Evolutionary conservation across 2,888 invertebrate genomes (phyloP).

Genomic region (Metacarcinus magister): DNA sequence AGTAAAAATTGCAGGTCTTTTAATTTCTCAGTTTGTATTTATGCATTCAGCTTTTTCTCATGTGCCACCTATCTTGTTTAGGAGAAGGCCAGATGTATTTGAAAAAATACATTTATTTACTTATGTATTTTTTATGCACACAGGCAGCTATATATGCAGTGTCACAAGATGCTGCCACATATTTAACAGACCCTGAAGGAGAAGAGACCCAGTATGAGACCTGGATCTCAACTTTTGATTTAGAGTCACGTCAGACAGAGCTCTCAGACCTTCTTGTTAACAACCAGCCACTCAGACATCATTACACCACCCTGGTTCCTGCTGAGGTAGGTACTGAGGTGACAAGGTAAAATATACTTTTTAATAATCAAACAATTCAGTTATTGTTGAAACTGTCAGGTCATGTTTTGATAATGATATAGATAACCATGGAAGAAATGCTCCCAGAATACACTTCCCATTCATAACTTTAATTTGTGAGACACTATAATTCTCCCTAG

Average conservation of each 20-base stretch:
- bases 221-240: slow-evolving; percentile 88
- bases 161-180: slow-evolving; percentile 90
- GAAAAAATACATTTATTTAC: too few relatives aligned
- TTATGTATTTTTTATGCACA: neutral
- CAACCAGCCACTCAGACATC: slow-evolving; percentile 87
- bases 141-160: slow-evolving; percentile 88
- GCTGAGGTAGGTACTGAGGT: slow-evolving; percentile 85
- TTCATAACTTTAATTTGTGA: neutral
- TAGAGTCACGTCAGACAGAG: slow-evolving; percentile 86
- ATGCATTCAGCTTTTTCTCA: too few relatives aligned
- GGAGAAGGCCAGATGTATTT: too few relatives aligned
- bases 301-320: slow-evolving; percentile 90
- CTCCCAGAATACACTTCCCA: neutral
- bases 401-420: too few relatives aligned
- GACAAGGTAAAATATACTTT: neutral
- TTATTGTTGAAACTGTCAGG: neutral
- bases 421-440: too few relatives aligned
- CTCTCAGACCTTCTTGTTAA: slow-evolving; percentile 88
- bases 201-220: slow-evolving; percentile 87
- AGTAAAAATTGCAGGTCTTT: too few relatives aligned
- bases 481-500: neutral
- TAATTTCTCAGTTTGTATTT: too few relatives aligned
- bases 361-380: neutral
- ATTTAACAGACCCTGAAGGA: slow-evolving; percentile 88
- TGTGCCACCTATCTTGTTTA: too few relatives aligned